phyloP scores from a whole-genome alignment of 2,113 vertebrate genomes.

The Plecotus auritus region DNA sequence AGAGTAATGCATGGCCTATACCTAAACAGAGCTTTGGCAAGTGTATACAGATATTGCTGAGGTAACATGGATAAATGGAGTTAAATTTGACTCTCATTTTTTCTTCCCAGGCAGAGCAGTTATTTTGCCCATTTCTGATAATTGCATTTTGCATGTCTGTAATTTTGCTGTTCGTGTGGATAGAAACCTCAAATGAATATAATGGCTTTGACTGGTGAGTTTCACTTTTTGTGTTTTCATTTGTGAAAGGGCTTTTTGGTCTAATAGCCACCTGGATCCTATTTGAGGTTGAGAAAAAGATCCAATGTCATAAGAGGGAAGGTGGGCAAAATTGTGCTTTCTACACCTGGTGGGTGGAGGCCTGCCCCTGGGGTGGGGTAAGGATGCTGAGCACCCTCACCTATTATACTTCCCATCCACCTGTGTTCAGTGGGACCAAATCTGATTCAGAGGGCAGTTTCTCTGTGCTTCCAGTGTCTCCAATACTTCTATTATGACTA shows the following conservation, averaged over 20 bases:
- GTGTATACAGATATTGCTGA: background rate
- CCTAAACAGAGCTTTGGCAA: background rate
- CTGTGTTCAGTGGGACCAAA: background rate
- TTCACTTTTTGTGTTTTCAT: slow-evolving; percentile 20
- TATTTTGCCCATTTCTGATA: slow-evolving; percentile 85
- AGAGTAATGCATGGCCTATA: background rate
- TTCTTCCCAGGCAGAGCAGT: slow-evolving; percentile 78
- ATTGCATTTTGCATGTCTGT: slow-evolving; percentile 86
- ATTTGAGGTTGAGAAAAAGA: background rate
- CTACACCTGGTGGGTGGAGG: background rate
- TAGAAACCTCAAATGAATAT: slow-evolving; percentile 93
- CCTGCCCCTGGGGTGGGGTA: background rate
- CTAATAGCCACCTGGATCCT: background rate
- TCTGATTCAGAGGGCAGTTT: background rate
- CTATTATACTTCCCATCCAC: background rate
- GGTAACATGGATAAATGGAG: background rate
- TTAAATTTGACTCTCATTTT: slow-evolving; percentile 46
- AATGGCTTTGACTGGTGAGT: slow-evolving; percentile 93
- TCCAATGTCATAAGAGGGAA: background rate
- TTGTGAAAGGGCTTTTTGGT: background rate
- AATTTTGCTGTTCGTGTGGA: slow-evolving; percentile 90
- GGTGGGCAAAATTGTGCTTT: background rate
- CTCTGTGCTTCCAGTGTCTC: background rate
- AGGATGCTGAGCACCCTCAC: background rate
- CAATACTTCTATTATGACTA: background rate